phyloP scores from a whole-genome alignment of 2,888 invertebrate genomes.

The Anorthoa munda region DNA sequence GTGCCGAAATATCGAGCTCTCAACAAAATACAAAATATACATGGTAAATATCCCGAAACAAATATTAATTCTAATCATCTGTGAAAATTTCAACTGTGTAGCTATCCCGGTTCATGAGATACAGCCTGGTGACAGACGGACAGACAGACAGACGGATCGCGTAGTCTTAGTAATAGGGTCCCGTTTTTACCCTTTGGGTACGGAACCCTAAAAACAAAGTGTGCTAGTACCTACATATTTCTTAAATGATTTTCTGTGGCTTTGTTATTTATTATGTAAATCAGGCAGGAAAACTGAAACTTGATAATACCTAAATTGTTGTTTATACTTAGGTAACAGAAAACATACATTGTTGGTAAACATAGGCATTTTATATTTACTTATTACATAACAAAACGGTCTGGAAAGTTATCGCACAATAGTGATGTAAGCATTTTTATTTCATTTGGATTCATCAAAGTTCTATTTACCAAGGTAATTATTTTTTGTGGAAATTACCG shows the following conservation, averaged over 20 bases:
- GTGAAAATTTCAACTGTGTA: too few relatives aligned
- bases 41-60: too few relatives aligned
- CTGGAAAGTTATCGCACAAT: constrained; percentile 13
- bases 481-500: constrained; percentile 13
- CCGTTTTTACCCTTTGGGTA: too few relatives aligned
- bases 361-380: constrained; percentile 10
- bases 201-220: too few relatives aligned
- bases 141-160: too few relatives aligned
- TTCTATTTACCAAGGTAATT: constrained; percentile 7
- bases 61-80: too few relatives aligned
- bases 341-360: constrained; percentile 32
- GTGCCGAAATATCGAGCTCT: too few relatives aligned
- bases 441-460: constrained; percentile 1
- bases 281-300: constrained; percentile 22
- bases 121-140: too few relatives aligned
- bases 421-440: constrained; percentile 18
- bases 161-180: too few relatives aligned
- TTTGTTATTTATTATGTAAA: constrained; percentile 27
- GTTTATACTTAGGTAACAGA: constrained; percentile 15
- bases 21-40: too few relatives aligned
- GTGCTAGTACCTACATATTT: background rate
- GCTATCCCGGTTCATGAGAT: too few relatives aligned
- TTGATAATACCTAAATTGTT: background rate
- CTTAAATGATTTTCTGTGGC: background rate
- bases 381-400: constrained; percentile 22